Conservation (phyloP, 1,140 invertebrate genomes). For the Cydia strobilella region DNA sequence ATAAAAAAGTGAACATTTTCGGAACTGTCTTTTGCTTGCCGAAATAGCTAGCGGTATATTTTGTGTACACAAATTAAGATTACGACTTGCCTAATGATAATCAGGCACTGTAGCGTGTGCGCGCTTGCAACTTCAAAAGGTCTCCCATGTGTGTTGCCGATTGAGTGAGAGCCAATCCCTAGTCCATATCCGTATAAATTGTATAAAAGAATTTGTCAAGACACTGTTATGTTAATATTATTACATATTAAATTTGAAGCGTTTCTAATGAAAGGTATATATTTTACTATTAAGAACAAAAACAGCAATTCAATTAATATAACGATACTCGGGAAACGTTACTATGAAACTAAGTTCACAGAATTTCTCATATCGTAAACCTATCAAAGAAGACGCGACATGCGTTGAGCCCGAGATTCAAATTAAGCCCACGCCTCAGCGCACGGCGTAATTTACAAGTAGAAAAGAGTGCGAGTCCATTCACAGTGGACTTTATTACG, state of each 20-base stretch:
- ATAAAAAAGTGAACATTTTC: conserved; percentile 36
- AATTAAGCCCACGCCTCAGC: conserved; percentile 57
- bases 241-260: too few relatives aligned
- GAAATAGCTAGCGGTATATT: too few relatives aligned
- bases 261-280: too few relatives aligned
- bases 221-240: too few relatives aligned
- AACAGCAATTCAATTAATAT: conserved; percentile 13
- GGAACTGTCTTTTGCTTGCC: conserved; percentile 8
- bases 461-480: conserved; percentile 42
- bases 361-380: conserved; percentile 49
- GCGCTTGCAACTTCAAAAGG: too few relatives aligned
- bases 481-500: conserved; percentile 49
- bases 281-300: too few relatives aligned
- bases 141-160: too few relatives aligned
- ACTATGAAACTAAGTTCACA: conserved; percentile 4
- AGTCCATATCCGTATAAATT: too few relatives aligned
- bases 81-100: conserved; percentile 1
- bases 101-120: too few relatives aligned
- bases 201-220: too few relatives aligned
- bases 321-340: conserved; percentile 34
- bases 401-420: conserved; percentile 54
- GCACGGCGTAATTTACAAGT: conserved; percentile 50
- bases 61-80: neutral
- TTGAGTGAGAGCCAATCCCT: too few relatives aligned
- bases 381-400: conserved; percentile 52